Percentiles rank a stretch among this genome's conserved stretches.
These are phyloP conservation scores for Bovichtus variegatus DNA, from an alignment of 2,797 vertebrate genomes.

Conservation along the genomic window DNA sequence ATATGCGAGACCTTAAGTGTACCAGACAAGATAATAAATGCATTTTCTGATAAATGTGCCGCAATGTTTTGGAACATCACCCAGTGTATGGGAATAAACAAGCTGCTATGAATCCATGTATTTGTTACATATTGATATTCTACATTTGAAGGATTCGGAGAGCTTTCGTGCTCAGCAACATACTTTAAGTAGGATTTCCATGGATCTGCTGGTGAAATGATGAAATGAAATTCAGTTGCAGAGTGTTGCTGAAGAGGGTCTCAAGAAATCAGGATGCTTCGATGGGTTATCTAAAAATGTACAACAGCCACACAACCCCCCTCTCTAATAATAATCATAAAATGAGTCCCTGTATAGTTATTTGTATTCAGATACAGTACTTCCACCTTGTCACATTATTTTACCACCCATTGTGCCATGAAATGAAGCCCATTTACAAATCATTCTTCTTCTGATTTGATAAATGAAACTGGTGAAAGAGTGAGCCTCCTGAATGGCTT, in stretches of 20 bases:
- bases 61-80: constrained; percentile 42
- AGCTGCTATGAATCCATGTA: constrained; percentile 26
- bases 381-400: constrained; percentile 67
- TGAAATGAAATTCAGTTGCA: constrained; percentile 41
- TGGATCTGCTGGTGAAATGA: constrained; percentile 40
- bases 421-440: constrained; percentile 79
- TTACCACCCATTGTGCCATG: constrained; percentile 66
- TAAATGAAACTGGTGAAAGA: constrained; percentile 73
- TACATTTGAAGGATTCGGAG: constrained; percentile 18
- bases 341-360: constrained; percentile 66
- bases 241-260: constrained; percentile 33
- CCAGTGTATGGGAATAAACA: constrained; percentile 33
- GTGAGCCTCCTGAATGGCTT: constrained; percentile 67
- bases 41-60: constrained; percentile 28
- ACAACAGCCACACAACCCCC: constrained; percentile 9
- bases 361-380: constrained; percentile 74
- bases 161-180: constrained; percentile 41
- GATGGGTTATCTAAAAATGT: constrained; percentile 41
- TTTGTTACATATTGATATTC: constrained; percentile 49
- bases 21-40: constrained; percentile 37
- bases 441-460: constrained; percentile 76
- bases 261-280: constrained; percentile 46
- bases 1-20: constrained; percentile 39
- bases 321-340: constrained; percentile 58
- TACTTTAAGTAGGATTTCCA: constrained; percentile 55